Base-by-base conservation (phyloP, 2,113 vertebrate genomes). In the Centropus bengalensis region DNA sequence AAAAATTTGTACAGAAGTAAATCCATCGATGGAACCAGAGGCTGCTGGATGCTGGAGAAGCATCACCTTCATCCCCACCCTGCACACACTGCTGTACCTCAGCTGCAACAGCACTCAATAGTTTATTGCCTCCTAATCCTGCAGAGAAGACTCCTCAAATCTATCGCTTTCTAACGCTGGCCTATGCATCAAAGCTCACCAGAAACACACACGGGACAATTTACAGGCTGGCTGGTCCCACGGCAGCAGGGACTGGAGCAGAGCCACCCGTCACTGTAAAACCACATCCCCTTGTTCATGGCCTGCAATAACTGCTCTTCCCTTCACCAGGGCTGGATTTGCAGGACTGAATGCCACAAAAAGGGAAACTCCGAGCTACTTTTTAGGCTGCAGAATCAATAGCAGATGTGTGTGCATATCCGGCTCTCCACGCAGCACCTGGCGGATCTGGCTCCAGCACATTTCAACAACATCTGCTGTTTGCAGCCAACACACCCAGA, bases 271-370 rank as follows among this genome's bases (percentile, higher is more conserved):
- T 2, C 49, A 14, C 2, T 1, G 56, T 9, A 12, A 40, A 49
- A 68, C 26, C 16, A 14, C 1, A 67, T 9, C 47, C 42, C 44
- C 4, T 5, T 9, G n/a, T 4, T 40, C 22, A 16, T 1, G 1
- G 15, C 21, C 68, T 38, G 52, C 75, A 5, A 8, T 8, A 45
- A 13, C 78, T 9, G 55, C 36, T 47, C 82, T 8, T 5, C 13
- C 58, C 63, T 67, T 55, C 63, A 2, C 27, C 24, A 8, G 0
- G 1, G 45, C 4, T 16, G 38, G 12, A 5, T 80, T 18, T 16
- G 5, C 23, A 18, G 14, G 47, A 22, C 56, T 6, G 2, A 87
- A 28, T 7, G n/a, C 4, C 79, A 51, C 15, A 51, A 13, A 9
- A 11, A 60, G 36, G 67, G 30, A 28, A 42, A 10, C 74, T 8